Percentiles rank a stretch among this genome's conserved stretches.
These are phyloP conservation scores for Sparus aurata DNA, from an alignment of 2,797 vertebrate species.

Conservation along the genomic window DNA sequence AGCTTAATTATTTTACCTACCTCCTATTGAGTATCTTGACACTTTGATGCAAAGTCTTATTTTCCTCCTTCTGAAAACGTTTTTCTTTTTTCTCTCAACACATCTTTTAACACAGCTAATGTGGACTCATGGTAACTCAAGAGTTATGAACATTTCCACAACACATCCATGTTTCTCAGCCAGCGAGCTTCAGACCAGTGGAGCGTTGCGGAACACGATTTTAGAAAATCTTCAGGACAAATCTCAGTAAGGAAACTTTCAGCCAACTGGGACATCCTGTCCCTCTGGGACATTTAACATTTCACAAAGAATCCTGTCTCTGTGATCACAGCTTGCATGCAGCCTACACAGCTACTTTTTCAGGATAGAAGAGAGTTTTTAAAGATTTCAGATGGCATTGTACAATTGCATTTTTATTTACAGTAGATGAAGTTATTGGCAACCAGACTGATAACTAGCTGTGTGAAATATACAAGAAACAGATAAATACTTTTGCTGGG, in stretches of 20 bases:
- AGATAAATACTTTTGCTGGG: background rate
- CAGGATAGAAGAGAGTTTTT: background rate
- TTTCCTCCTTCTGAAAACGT: background rate
- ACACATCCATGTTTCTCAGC: conserved; percentile 4
- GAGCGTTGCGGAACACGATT: background rate
- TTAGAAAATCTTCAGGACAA: background rate
- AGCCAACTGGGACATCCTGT: background rate
- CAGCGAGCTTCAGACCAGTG: background rate
- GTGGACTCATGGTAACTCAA: background rate
- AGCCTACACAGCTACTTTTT: background rate
- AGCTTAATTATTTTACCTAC: background rate
- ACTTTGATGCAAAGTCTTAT: background rate
- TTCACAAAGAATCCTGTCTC: background rate
- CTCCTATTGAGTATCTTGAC: background rate
- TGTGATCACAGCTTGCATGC: background rate
- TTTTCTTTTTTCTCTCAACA: background rate
- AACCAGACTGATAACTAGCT: background rate
- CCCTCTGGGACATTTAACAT: background rate
- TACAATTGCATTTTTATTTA: background rate
- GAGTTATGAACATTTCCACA: background rate
- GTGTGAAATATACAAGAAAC: background rate
- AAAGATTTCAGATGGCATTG: background rate
- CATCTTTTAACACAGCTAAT: background rate
- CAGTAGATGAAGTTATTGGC: background rate
- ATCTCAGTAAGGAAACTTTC: background rate